phyloP scores from a whole-genome alignment of 2,113 vertebrate genomes.

The Myotis yumanensis region DNA sequence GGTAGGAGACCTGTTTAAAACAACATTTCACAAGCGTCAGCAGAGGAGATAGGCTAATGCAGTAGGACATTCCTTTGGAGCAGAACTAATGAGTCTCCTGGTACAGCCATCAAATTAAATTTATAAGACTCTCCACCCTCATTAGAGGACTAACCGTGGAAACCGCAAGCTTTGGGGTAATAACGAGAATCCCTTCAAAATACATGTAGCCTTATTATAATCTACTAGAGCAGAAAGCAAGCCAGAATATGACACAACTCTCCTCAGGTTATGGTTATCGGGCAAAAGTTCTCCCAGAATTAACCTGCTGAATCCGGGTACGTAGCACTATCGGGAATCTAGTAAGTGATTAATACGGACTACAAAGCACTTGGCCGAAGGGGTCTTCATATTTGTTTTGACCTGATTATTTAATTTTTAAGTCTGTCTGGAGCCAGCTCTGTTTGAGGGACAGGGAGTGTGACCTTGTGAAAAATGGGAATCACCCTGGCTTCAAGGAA shows the following conservation, averaged over 20 bases:
- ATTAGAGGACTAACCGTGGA: constrained; percentile 82
- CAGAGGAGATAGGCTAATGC: constrained; percentile 81
- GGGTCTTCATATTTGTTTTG: not conserved
- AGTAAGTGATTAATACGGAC: not conserved
- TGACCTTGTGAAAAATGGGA: not conserved
- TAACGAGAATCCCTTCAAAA: constrained; percentile 80
- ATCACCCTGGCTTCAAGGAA: not conserved
- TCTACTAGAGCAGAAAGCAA: constrained; percentile 65
- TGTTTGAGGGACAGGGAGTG: not conserved
- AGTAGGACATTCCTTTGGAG: constrained; percentile 81
- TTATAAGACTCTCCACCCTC: constrained; percentile 86
- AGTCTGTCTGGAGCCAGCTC: not conserved
- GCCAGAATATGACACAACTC: not conserved
- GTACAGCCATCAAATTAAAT: constrained; percentile 86
- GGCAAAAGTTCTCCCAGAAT: not conserved
- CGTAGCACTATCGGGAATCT: not conserved
- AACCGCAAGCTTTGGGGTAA: constrained; percentile 77
- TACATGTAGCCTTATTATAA: constrained; percentile 79
- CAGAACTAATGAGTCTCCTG: constrained; percentile 86
- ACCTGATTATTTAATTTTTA: not conserved
- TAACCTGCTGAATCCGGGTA: not conserved
- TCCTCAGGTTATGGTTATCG: constrained; percentile 25
- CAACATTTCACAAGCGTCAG: constrained; percentile 82
- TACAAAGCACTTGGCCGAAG: not conserved
- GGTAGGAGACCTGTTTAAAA: constrained; percentile 81